Evolutionary conservation across 2,797 vertebrate species (phyloP), one percentile per base, ranked within the genome.

Genomic region (Masticophis lateralis): DNA sequence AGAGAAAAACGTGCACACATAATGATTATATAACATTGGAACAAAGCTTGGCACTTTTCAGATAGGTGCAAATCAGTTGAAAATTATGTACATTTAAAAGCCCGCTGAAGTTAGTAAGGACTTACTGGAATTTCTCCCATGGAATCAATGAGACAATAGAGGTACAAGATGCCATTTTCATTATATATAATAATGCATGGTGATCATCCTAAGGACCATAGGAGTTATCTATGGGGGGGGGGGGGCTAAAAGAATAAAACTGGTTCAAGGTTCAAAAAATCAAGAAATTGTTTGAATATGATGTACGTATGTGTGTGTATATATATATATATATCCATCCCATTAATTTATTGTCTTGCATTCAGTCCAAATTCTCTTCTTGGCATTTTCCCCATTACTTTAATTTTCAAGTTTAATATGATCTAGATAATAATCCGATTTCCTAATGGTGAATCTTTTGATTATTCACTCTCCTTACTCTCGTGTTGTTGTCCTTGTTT

Each of bases 201-300:
- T 6, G 20, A 56, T 37, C 27, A 60, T 14, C 20, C n/a, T 88
- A 51, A 55, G 10, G 13, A 32, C 91, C 93, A 88, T 91, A n/a
- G 92, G 90, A 79, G 91, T 96, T 93, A 59, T 87, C 91, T 95
- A 7, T 22, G 0, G 94, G 22, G 59, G 25, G 0, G 25, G 9
- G 25, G 0, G 5, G 4, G 13, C 14, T 13, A 61, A n/a, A 66
- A 56, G 37, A 88, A 7, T 18, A 43, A 60, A 83, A 86, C 22
- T 3, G 55, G 13, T 90, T 16, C 60, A 43, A 47, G 8, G 2
- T 83, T n/a, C 86, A 87, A 74, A 47, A 83, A 83, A 37, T 79
- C 14, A 89, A 22, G 13, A 59, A 86, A 61, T 32, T 11, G 27
- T 56, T 27, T 2, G 3, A 20, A 11, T 27, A 51, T 7, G 2